These are phyloP conservation scores for Carassius auratus DNA, from an alignment of 2,113 vertebrate genomes.

Conservation along the genomic window DNA sequence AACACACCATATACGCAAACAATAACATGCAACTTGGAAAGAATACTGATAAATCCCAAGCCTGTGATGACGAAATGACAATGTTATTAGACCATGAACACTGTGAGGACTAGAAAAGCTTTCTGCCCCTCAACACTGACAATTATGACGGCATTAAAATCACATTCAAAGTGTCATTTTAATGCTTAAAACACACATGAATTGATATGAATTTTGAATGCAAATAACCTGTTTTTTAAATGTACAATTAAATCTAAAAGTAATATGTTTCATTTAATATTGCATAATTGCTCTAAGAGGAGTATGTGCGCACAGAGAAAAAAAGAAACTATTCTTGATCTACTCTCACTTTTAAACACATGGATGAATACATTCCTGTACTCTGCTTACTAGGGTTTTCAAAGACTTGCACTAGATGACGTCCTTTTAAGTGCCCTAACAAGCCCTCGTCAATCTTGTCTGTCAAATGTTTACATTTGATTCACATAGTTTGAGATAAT, in stretches of 20 bases:
- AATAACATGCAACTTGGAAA: conserved; percentile 32
- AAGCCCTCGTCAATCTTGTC: conserved; percentile 1
- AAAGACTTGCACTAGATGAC: neutral
- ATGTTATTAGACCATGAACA: conserved; percentile 31
- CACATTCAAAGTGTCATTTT: neutral
- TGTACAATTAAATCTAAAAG: neutral
- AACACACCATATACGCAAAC: conserved; percentile 45
- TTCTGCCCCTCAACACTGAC: neutral
- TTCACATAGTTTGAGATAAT: neutral
- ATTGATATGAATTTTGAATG: neutral
- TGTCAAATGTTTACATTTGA: conserved; percentile 28
- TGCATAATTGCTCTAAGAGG: neutral
- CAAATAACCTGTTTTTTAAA: neutral
- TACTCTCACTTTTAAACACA: neutral
- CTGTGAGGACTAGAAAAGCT: conserved; percentile 4
- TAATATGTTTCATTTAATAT: neutral
- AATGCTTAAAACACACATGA: neutral
- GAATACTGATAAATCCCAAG: conserved; percentile 6
- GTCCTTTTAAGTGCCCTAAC: neutral
- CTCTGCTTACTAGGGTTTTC: neutral
- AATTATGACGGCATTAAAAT: conserved; percentile 15
- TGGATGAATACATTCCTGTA: neutral
- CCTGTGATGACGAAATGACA: conserved; percentile 26
- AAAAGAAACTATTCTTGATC: neutral
- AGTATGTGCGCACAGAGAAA: too few species aligned